Base-by-base conservation (phyloP, 1,140 invertebrate species). In the Aethina tumida region DNA sequence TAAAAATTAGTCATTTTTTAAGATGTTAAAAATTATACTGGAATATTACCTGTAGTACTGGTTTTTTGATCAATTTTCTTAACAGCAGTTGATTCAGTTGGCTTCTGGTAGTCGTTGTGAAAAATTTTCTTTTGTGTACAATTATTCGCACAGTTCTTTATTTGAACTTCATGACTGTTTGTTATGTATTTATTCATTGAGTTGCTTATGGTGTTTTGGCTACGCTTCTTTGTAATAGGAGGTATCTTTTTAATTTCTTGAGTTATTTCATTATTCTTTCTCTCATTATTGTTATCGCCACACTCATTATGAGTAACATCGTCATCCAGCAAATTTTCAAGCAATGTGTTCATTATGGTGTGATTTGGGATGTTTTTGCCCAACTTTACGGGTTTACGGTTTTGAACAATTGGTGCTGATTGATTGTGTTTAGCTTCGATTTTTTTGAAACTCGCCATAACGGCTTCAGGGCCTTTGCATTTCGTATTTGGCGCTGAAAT, bases 331-430 rank as follows among this genome's bases (percentile, higher is more conserved):
- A 44, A 39, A 26, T 49, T 41, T 36, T 44, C 6, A 10, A 49
- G 20, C 12, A 49, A 27, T 25, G 39, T 41, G 17, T 41, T 45
- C 46, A 49, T 49, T 4, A 49, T 21, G 18, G 41, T 44, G 27
- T 49, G 46, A 9, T 35, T 41, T 2, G 46, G 46, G 13, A 49
- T 38, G 22, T 41, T 40, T 39, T 44, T 49, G 3, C 46, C 41
- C 12, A 49, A 39, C 10, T 35, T 38, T 5, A 10, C 21, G 4
- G 27, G 8, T 16, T 27, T 39, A 12, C 19, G 20, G 17, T 44
- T 49, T 34, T 39, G 46, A 47, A 20, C 16, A 29, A 27, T 47
- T 39, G 13, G 41, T 22, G 13, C 16, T 47, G 10, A 41, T 41
- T 30, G 18, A 19, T 6, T 18, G 7, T 14, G 8, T 26, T 17